Conservation (phyloP, 2,888 invertebrate genomes). For the Hedychridium roseum region DNA sequence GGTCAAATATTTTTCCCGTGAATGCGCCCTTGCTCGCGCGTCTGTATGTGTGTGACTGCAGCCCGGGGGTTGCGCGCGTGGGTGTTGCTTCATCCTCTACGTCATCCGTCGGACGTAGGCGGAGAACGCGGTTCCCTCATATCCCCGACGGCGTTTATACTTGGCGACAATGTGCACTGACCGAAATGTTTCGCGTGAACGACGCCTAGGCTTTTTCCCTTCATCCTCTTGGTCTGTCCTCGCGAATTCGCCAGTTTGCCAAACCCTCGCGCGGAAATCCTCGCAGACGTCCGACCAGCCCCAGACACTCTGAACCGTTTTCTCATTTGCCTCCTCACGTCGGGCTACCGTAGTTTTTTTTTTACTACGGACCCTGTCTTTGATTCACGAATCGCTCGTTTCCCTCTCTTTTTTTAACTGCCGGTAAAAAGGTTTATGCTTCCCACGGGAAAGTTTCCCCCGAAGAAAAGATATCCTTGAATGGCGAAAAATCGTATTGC, state of each 20-base stretch:
- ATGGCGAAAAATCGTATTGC: too few relatives aligned
- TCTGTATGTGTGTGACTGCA: conserved; percentile 13
- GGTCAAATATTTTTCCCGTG: too few relatives aligned
- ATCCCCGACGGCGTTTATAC: conserved; percentile 26
- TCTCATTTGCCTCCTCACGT: conserved; percentile 1
- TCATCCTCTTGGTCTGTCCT: too few relatives aligned
- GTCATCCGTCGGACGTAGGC: conserved; percentile 42
- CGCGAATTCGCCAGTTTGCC: conserved; percentile 4
- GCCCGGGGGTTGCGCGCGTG: conserved; percentile 33
- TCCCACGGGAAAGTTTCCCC: too few relatives aligned
- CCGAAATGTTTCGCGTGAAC: conserved; percentile 35
- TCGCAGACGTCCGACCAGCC: not conserved
- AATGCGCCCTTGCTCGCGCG: conserved; percentile 7
- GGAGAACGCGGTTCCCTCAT: conserved; percentile 21
- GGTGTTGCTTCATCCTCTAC: conserved; percentile 41
- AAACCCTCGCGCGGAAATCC: too few relatives aligned
- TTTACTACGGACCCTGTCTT: too few relatives aligned
- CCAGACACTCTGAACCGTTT: conserved; percentile 4
- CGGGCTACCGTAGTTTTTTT: too few relatives aligned
- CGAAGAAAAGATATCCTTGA: too few relatives aligned
- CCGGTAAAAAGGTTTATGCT: too few relatives aligned
- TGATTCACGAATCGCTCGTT: too few relatives aligned
- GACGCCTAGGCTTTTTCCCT: too few relatives aligned
- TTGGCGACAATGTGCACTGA: conserved; percentile 33
- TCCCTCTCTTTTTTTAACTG: too few relatives aligned